Conservation (phyloP, 2,888 invertebrate species). For the Schizaphis graminum region DNA sequence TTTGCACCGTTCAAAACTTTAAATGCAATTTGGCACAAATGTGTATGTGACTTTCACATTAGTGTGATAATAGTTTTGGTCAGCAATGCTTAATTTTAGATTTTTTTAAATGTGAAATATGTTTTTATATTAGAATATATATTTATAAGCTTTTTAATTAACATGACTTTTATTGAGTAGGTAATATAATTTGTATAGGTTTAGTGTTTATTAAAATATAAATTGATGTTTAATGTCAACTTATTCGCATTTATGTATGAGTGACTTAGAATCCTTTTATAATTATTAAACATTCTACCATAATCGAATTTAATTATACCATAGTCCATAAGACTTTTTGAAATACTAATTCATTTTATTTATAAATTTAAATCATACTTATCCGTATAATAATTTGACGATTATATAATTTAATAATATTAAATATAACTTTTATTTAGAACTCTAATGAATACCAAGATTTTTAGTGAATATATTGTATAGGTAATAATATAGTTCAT, state of each 20-base stretch:
- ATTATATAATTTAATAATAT: neutral
- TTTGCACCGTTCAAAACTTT: constrained; percentile 37
- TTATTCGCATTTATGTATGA: neutral
- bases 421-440: neutral
- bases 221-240: neutral
- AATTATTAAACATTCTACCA: neutral
- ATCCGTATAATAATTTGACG: neutral
- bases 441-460: neutral
- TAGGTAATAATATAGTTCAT: neutral
- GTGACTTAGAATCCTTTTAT: neutral
- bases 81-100: neutral
- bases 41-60: neutral
- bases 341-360: neutral
- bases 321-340: neutral
- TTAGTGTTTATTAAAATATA: neutral
- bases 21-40: constrained; percentile 11
- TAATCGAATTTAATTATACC: neutral
- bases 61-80: constrained; percentile 21
- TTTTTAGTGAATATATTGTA: neutral
- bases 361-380: neutral
- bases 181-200: neutral
- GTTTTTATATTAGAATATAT: neutral
- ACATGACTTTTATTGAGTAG: neutral
- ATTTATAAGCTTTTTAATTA: neutral
- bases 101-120: neutral